Evolutionary conservation across 2,797 vertebrate genomes (phyloP).

Genomic region (Falco naumanni): DNA sequence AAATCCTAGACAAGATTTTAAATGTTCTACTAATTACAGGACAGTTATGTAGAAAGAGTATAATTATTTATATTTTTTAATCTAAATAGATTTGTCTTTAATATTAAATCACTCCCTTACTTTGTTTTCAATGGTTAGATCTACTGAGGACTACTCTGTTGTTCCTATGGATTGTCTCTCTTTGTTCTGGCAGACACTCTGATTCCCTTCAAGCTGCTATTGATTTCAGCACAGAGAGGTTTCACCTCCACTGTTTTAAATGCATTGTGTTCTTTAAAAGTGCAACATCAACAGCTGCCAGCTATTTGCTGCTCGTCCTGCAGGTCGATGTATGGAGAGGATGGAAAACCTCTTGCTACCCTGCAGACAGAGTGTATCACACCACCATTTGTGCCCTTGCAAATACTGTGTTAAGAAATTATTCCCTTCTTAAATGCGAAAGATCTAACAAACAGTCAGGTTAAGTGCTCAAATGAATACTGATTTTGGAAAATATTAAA

Average conservation of each 20-base stretch:
- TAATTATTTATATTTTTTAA: not conserved
- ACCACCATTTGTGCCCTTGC: not conserved
- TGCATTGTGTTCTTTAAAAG: slow-evolving; percentile 13
- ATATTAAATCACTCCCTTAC: not conserved
- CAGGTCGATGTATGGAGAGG: slow-evolving; percentile 70
- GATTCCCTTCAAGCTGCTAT: not conserved
- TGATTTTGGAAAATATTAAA: not conserved
- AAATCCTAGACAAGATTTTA: not conserved
- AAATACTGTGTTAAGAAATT: not conserved
- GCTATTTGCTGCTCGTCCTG: not conserved
- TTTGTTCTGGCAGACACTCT: not conserved
- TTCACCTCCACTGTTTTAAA: not conserved
- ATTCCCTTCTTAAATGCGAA: not conserved
- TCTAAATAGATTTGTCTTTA: not conserved
- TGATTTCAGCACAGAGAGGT: not conserved
- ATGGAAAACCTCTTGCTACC: slow-evolving; percentile 71
- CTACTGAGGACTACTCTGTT: not conserved
- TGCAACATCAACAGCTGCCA: not conserved
- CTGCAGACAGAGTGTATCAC: slow-evolving; percentile 72
- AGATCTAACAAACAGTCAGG: not conserved
- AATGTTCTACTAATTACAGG: not conserved
- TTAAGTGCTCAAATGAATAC: not conserved
- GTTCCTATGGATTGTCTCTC: not conserved
- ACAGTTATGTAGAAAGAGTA: not conserved
- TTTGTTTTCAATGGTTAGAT: not conserved